Evolutionary conservation across 2,797 vertebrate genomes (phyloP), one percentile per base, ranked within the genome.

Genomic region (Anableps anableps): DNA sequence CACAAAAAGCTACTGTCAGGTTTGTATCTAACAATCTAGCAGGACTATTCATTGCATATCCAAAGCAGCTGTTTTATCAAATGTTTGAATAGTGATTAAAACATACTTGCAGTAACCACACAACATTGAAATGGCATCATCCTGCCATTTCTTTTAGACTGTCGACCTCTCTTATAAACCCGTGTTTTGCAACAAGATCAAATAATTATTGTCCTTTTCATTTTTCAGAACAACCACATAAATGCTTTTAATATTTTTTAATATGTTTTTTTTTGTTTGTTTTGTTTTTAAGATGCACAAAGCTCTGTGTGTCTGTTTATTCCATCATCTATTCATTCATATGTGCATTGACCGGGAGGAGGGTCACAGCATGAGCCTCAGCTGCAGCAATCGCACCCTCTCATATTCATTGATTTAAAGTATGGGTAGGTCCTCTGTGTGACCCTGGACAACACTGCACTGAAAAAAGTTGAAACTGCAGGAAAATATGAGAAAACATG

Each of bases 331-430:
- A 11, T 50, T 75, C 81, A 53, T 78, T 74, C 80, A 76, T 76
- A 5, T 47, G 50, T 64, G 11, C 71, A 83, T 89, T 23, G 74
- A 85, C 83, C 68, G 83, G 85, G 48, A 80, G 53, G 21, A 0
- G 75, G 74, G 75, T 85, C 83, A 79, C 77, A 60, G 8, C 70
- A 9, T 47, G 78, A 36, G 74, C 80, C 86, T 78, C 77, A 66
- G 53, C 78, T 71, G 77, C 81, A 82, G 76, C 76, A 81, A 81
- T 84, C 84, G 77, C 85, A 79, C 79, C 81, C 43, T 41, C 82
- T 88, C 78, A 82, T 11, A 80, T 79, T 76, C 68, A 79, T 87
- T 34, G 9, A 84, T 80, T 68, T 72, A 11, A 75, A 45, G 64
- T 76, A 48, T 38, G 66, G 70, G 5, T 77, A 78, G 78, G 81